Conservation (phyloP, 1,140 invertebrate genomes). For the Saccostrea glomerata region DNA sequence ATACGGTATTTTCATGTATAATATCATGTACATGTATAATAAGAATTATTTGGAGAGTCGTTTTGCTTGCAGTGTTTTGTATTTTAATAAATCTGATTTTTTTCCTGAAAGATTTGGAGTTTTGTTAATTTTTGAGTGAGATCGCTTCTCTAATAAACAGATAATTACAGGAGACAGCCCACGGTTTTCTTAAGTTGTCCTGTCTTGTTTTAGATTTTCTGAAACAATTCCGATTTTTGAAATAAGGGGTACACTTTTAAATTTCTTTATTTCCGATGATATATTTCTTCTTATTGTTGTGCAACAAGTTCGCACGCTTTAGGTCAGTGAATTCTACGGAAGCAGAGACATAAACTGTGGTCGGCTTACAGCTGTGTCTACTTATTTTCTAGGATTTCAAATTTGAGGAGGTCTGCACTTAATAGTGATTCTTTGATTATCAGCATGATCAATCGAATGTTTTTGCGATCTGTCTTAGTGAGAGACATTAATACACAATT, state of each 20-base stretch:
- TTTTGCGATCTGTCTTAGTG: background rate
- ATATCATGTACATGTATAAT: background rate
- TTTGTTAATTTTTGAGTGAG: background rate
- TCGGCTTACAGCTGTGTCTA: background rate
- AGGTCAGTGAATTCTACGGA: background rate
- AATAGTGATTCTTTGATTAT: background rate
- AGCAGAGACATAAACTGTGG: background rate
- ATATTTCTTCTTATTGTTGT: background rate
- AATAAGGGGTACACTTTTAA: background rate
- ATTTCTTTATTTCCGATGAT: background rate
- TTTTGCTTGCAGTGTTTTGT: background rate
- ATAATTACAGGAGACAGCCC: background rate
- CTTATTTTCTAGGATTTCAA: constrained; percentile 11
- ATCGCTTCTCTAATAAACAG: background rate
- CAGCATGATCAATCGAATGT: constrained; percentile 13
- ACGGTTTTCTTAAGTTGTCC: background rate
- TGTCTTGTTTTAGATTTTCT: background rate
- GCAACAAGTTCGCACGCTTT: background rate
- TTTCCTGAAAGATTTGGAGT: background rate
- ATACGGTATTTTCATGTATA: too few species aligned
- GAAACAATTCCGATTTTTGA: background rate
- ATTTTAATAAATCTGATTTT: background rate
- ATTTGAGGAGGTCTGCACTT: constrained; percentile 11
- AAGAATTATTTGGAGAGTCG: background rate
- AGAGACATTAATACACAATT: background rate